phyloP scores from a whole-genome alignment of 2,888 invertebrate species.

The Apodemia mormo region DNA sequence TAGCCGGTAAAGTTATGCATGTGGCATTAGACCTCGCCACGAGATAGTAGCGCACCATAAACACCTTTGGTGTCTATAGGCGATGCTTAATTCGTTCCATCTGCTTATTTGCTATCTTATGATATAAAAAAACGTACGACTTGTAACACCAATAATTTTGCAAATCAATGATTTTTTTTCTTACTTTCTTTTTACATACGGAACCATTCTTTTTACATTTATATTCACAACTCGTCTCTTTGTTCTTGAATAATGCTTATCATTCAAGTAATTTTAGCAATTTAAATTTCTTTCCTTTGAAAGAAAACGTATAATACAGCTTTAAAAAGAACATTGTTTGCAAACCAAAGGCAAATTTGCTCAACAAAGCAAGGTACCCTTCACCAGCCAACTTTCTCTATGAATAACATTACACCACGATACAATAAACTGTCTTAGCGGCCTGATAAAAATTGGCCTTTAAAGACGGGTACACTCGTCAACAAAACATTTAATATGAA shows the following conservation, averaged over 20 bases:
- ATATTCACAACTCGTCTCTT: neutral
- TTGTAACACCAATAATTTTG: no score
- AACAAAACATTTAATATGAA: neutral
- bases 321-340: conserved; percentile 19
- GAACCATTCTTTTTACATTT: neutral
- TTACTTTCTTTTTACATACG: no score
- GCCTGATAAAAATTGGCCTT: conserved; percentile 28
- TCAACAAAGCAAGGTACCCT: conserved; percentile 17
- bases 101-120: no score
- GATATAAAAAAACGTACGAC: no score
- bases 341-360: neutral
- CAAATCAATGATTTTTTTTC: no score
- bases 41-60: no score
- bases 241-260: neutral
- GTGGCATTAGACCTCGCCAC: no score
- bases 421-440: conserved; percentile 6
- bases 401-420: conserved; percentile 35
- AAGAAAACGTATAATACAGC: conserved; percentile 16
- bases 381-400: conserved; percentile 30
- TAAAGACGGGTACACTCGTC: neutral
- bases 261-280: neutral
- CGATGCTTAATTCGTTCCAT: no score
- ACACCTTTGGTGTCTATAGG: no score
- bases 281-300: conserved; percentile 2
- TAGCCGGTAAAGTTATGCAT: no score